Conservation (phyloP, 2,797 vertebrate genomes). For the Darevskia mixta region DNA sequence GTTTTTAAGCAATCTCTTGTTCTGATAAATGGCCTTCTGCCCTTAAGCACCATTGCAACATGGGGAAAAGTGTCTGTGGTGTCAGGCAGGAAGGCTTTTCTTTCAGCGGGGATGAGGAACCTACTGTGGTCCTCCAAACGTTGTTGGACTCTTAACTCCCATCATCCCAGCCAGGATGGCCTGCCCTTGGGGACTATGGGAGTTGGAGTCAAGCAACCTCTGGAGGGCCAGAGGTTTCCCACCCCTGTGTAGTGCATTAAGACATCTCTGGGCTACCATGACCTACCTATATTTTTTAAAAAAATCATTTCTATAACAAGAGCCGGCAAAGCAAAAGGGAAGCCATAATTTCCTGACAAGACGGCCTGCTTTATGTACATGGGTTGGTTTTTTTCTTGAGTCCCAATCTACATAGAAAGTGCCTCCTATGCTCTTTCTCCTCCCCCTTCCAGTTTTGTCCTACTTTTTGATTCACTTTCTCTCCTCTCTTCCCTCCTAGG, state of each 20-base stretch:
- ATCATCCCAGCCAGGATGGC: too few relatives aligned
- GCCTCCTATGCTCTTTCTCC: background rate
- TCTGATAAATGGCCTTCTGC: background rate
- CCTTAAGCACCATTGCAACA: too few relatives aligned
- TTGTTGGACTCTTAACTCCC: too few relatives aligned
- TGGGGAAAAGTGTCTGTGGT: too few relatives aligned
- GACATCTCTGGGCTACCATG: background rate
- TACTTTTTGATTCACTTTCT: background rate
- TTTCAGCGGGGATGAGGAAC: too few relatives aligned
- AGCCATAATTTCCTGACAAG: background rate
- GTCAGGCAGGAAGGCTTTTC: background rate
- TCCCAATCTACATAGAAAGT: background rate
- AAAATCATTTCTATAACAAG: background rate
- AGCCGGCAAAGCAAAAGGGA: background rate
- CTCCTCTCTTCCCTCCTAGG: background rate
- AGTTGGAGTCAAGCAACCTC: background rate
- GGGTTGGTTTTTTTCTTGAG: too few relatives aligned
- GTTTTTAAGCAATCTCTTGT: background rate
- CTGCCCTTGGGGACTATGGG: background rate
- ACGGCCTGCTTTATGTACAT: background rate
- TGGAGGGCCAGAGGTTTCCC: background rate
- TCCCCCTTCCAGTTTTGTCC: background rate
- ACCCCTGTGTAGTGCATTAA: background rate
- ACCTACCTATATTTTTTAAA: too few relatives aligned
- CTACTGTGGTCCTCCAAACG: too few relatives aligned